These are phyloP conservation scores for Mallotus villosus DNA, from an alignment of 2,797 vertebrate genomes.

Conservation along the genomic window DNA sequence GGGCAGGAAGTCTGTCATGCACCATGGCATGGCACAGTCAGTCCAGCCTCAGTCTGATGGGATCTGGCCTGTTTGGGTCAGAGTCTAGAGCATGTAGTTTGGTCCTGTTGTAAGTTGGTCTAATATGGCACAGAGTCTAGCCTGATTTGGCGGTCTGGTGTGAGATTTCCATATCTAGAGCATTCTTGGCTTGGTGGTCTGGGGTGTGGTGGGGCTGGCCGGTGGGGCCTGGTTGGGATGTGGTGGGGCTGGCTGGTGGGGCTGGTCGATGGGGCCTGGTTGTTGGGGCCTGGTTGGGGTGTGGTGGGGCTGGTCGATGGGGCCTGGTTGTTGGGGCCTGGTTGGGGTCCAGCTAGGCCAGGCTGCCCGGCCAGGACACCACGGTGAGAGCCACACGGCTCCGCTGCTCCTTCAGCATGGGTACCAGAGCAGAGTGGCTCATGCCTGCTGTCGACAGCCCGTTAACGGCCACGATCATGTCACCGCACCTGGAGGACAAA, in stretches of 20 bases:
- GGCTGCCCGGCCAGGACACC: conserved; percentile 97
- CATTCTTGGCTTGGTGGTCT: not conserved
- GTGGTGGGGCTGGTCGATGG: too few relatives aligned
- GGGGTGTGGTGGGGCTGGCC: conserved; percentile 15
- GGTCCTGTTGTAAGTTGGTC: not conserved
- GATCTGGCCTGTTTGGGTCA: conserved; percentile 61
- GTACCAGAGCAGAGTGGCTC: conserved; percentile 97
- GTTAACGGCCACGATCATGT: conserved; percentile 98
- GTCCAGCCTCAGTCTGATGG: conserved; percentile 64
- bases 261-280: too few relatives aligned
- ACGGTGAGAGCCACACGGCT: conserved; percentile 95
- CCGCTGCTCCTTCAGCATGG: conserved; percentile 98
- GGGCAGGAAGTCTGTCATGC: conserved; percentile 43
- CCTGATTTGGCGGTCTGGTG: not conserved
- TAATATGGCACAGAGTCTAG: not conserved
- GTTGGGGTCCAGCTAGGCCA: conserved; percentile 76
- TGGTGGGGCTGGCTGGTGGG: too few relatives aligned
- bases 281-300: not conserved
- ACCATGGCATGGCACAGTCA: conserved; percentile 63
- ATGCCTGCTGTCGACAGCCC: conserved; percentile 93
- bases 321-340: too few relatives aligned
- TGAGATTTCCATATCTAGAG: not conserved
- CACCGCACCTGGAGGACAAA: conserved; percentile 83
- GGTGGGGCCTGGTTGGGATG: conserved; percentile 27
- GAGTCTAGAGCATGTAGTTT: conserved; percentile 43